Evolutionary conservation across 1,140 invertebrate species (phyloP), one percentile per base, ranked within the genome.

Genomic region (Pseudomyrmex flavicornis): DNA sequence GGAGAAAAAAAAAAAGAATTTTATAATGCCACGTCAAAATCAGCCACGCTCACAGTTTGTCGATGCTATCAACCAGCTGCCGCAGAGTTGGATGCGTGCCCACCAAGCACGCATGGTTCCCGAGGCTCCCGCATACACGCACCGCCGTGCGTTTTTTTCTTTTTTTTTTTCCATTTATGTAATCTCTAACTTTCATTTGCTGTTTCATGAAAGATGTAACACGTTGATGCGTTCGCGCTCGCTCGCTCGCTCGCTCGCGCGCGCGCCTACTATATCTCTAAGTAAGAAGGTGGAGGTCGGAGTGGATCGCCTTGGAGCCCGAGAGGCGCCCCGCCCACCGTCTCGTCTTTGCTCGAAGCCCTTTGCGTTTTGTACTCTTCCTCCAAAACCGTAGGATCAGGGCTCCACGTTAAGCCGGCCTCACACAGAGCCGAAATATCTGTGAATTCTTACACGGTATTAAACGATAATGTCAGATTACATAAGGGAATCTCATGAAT

Each of bases 221-320:
- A 90, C 90, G 92, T 92, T 93, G 92, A 93, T 93, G 90, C 91
- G 88, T 17, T 13, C 54, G 54, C 54, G 54, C 54, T 12, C 50
- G 22, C 22, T 26, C 22, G 22, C 22, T 26, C 22, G 22, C 22
- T 26, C 26, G 26, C 50, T 12, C 54, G 54, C 54, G 50, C 74
- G 73, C 73, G 74, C 91, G 89, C 91, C 89, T 92, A 92, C 92
- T 93, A 93, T 93, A 91, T 92, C 90, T 90, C 85, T 90, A 91
- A 90, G 88, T 89, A 90, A 87, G 80, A 93, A 91, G 91, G 91
- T 91, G 87, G 91, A 93, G 92, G 92, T 91, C 88, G 91, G 92
- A 93, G 93, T 93, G 92, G 93, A 93, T 94, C 93, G 93, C 93
- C 93, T 93, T 93, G 93, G 93, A 94, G 93, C 92, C 91, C 87